These are phyloP conservation scores for Cryptoleucopteryx plumbea DNA, from an alignment of 2,113 vertebrate genomes.

Conservation along the genomic window DNA sequence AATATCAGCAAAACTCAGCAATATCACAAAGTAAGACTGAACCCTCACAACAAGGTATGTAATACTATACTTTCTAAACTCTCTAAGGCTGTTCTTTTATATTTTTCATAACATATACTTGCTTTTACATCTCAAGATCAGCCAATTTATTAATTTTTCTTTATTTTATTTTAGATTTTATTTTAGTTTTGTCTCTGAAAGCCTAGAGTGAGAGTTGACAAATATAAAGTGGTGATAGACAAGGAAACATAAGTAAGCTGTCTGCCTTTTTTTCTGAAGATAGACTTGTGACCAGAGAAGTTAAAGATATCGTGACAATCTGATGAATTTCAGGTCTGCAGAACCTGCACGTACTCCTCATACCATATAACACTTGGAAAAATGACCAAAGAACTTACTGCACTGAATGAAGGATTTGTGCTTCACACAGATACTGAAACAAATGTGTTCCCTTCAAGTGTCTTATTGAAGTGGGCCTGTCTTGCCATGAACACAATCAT, in stretches of 20 bases:
- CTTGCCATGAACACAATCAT: not conserved
- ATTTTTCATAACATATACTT: not conserved
- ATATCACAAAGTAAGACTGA: not conserved
- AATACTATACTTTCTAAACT: not conserved
- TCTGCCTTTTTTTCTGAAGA: not conserved
- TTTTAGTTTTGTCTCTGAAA: not conserved
- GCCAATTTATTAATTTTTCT: not conserved
- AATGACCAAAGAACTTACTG: not conserved
- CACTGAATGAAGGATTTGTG: not conserved
- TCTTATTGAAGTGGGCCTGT: not conserved
- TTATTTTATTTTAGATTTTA: not conserved
- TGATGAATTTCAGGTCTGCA: not conserved
- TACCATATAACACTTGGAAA: not conserved
- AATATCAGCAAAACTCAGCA: not conserved
- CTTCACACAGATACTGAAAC: not conserved
- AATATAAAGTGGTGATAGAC: not conserved
- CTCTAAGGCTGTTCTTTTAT: not conserved
- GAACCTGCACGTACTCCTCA: not conserved
- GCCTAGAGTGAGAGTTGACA: not conserved
- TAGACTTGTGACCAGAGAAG: not conserved
- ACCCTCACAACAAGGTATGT: not conserved
- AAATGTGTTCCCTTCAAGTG: not conserved
- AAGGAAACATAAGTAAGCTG: not conserved
- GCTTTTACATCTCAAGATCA: not conserved
- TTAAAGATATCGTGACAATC: not conserved